phyloP scores from a whole-genome alignment of 1,140 invertebrate genomes.

The Bombus waltoni region DNA sequence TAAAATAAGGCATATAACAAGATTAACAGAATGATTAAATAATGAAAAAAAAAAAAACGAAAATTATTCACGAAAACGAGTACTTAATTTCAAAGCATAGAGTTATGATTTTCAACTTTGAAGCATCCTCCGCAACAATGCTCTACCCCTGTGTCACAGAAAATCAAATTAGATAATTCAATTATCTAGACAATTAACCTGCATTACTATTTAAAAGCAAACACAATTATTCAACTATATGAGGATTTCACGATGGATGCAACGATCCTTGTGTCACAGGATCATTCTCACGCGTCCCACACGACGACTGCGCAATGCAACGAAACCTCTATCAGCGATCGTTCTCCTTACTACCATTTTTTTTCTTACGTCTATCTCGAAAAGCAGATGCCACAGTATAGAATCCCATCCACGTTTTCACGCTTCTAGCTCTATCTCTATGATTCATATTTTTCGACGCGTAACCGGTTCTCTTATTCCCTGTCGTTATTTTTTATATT shows the following conservation, averaged over 20 bases:
- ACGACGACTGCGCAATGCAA: not conserved
- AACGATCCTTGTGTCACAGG: no score
- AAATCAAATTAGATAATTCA: not conserved
- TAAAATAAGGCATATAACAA: no score
- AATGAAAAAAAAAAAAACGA: no score
- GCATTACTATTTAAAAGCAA: not conserved
- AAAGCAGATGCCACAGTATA: conserved; percentile 65
- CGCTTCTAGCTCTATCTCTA: conserved; percentile 58
- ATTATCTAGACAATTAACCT: not conserved
- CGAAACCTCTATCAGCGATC: conserved; percentile 18
- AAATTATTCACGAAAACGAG: no score
- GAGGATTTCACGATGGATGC: not conserved
- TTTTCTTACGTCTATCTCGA: conserved; percentile 35
- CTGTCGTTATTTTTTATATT: conserved; percentile 29
- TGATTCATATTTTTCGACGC: conserved; percentile 68
- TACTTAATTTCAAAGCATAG: no score
- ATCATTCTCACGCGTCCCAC: not conserved
- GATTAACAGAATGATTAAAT: no score
- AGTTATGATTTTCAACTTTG: no score
- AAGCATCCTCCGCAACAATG: no score
- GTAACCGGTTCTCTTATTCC: conserved; percentile 63
- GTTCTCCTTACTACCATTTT: conserved; percentile 12
- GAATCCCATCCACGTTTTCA: conserved; percentile 51
- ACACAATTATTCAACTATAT: not conserved
- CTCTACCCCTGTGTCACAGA: no score